A percentile compares a stretch with the other conserved stretches of the same genome.
phyloP scores from a whole-genome alignment of 2,888 invertebrate species.

The Elysia crispata region DNA sequence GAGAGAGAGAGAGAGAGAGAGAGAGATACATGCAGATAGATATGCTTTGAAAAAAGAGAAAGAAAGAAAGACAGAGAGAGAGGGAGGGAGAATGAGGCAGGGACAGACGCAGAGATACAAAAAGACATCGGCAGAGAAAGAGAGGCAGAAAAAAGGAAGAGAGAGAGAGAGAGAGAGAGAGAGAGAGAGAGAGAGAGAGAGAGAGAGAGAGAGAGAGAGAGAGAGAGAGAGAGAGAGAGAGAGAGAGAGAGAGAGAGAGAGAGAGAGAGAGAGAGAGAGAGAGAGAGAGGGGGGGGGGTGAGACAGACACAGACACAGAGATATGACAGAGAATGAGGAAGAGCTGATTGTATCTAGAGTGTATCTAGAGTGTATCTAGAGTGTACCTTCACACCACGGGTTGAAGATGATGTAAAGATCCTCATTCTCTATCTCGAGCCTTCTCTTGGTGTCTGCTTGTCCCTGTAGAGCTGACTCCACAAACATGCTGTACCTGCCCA shows the following conservation, averaged over 20 bases:
- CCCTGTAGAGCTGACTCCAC: constrained; percentile 61
- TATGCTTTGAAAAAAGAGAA: not conserved
- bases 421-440: constrained; percentile 73
- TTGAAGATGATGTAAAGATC: constrained; percentile 90
- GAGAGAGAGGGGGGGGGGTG: not conserved
- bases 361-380: not conserved
- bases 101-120: not conserved
- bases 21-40: no score
- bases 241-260: not conserved
- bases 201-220: constrained; percentile 1
- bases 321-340: not conserved
- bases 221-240: not conserved
- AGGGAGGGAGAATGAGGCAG: not conserved
- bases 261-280: not conserved
- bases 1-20: constrained; percentile 12
- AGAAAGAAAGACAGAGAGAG: not conserved
- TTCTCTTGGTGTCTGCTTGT: constrained; percentile 52
- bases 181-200: constrained; percentile 16
- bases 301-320: not conserved
- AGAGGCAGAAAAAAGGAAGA: not conserved
- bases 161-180: constrained; percentile 13
- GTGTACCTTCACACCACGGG: constrained; percentile 90
- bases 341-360: no score
- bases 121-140: not conserved
- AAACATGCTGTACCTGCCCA: constrained; percentile 65